Percentiles rank a stretch among this genome's conserved stretches.
phyloP scores from a whole-genome alignment of 2,113 vertebrate species.

The Solea senegalensis region DNA sequence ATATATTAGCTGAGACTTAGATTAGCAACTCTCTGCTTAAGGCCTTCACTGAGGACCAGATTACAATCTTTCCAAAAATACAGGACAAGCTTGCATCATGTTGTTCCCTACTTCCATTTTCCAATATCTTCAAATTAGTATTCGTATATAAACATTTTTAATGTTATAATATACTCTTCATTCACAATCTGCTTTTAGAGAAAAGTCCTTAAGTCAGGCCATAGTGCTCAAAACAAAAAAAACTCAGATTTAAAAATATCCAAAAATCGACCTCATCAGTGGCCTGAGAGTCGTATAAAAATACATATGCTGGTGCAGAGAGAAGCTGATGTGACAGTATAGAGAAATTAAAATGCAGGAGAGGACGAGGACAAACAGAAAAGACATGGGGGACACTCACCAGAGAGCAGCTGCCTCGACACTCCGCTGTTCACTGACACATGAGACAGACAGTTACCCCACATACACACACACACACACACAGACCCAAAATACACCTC shows the following conservation, averaged over 20 bases:
- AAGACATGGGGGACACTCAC: constrained; percentile 69
- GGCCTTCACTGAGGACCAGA: constrained; percentile 53
- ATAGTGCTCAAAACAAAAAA: no score
- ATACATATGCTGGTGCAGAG: neutral
- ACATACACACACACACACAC: constrained; percentile 30
- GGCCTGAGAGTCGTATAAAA: neutral
- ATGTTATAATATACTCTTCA: neutral
- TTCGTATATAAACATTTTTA: neutral
- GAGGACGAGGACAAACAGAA: constrained; percentile 9
- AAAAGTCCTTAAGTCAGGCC: no score
- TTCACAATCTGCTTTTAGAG: no score
- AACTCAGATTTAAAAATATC: no score
- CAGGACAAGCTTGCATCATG: neutral
- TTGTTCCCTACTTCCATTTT: neutral
- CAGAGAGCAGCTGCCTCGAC: constrained; percentile 74
- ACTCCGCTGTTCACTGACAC: constrained; percentile 66
- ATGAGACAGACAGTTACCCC: constrained; percentile 58
- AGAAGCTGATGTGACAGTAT: constrained; percentile 7
- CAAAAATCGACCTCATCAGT: neutral
- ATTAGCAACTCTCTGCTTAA: no score
- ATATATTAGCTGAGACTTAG: no score
- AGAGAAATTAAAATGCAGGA: constrained; percentile 25
- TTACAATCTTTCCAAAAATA: constrained; percentile 70
- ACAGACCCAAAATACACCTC: constrained; percentile 69
- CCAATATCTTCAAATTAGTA: neutral